Base-by-base conservation (phyloP, 2,113 vertebrate species). In the Actenoides hombroni region DNA sequence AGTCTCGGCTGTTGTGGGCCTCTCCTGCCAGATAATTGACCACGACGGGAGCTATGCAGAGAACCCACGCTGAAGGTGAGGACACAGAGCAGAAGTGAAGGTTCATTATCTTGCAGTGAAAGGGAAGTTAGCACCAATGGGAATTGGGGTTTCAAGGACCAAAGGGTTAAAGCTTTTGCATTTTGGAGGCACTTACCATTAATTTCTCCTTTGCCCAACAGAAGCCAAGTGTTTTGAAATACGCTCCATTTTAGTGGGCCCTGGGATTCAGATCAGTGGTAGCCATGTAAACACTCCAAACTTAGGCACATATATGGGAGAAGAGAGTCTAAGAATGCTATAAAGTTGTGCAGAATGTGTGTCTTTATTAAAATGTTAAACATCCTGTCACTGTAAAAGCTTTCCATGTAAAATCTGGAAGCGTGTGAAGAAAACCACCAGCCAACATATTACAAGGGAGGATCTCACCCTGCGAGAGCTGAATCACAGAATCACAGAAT, bases 21-120 rank as follows among this genome's bases (percentile, higher is more conserved):
- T 90, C 93, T 86, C 71, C 87, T 78, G 78, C 46, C 25, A 8
- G 40, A 94, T 97, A 97, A 96, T 95, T 96, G 95, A 94, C 33
- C 68, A 74, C 13, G 56, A 95, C 35, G 16, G 91, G 91, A 96
- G 73, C 86, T 95, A 86, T 95, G 95, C 94, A 71, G 81, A 86
- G 71, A 89, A n/a, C 85, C 91, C 91, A 85, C 3, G 51, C 91
- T 26, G 82, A 65, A 97, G 93, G 85, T 88, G 53, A 95, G 84
- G 91, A 77, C 9, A 5, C 48, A 74, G 7, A 93, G 78, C 79
- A 89, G 51, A 78, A 95, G 64, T 14, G 88, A 91, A 94, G 63
- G 83, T 89, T 97, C 86, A 94, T 96, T 96, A 80, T 91, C 77
- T 85, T 61, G 28, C 86, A 85, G 7, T 89, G 86, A 94, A 96